Percentiles rank a stretch among this genome's conserved stretches.
phyloP scores from a whole-genome alignment of 2,888 invertebrate species.

The Phortica okadai region DNA sequence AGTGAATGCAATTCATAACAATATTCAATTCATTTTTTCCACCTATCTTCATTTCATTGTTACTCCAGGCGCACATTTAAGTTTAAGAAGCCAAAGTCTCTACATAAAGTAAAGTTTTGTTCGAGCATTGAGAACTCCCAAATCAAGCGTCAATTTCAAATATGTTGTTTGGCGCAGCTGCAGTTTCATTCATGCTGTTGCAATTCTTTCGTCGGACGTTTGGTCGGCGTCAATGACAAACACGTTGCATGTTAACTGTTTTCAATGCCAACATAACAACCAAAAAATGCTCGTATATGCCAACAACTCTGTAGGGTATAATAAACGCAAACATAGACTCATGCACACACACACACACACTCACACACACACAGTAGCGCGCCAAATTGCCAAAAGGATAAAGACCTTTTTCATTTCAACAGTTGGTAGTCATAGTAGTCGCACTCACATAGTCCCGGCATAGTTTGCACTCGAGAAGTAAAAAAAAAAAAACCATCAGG shows the following conservation, averaged over 20 bases:
- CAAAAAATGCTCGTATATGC: neutral
- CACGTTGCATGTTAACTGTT: neutral
- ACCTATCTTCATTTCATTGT: neutral
- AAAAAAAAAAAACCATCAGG: neutral
- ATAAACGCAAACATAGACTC: conserved; percentile 22
- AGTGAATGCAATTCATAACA: neutral
- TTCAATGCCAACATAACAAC: neutral
- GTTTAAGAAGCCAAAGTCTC: conserved; percentile 25
- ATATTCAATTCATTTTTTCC: neutral
- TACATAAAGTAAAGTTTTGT: neutral
- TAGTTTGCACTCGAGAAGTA: neutral
- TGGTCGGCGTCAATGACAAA: too few relatives aligned
- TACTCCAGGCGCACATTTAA: conserved; percentile 28
- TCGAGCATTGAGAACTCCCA: conserved; percentile 27
- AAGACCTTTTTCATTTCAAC: conserved; percentile 34
- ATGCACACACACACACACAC: conserved; percentile 15
- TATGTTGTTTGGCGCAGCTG: neutral
- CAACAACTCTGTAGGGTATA: conserved; percentile 18
- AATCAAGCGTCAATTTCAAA: conserved; percentile 31
- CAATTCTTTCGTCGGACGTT: neutral
- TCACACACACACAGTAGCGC: neutral
- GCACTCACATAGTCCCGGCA: neutral
- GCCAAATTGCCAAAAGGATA: conserved; percentile 30
- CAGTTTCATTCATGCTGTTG: neutral
- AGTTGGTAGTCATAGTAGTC: conserved; percentile 19